These are phyloP conservation scores for Drusus annulatus DNA, from an alignment of 1,140 invertebrate genomes.

Conservation along the genomic window DNA sequence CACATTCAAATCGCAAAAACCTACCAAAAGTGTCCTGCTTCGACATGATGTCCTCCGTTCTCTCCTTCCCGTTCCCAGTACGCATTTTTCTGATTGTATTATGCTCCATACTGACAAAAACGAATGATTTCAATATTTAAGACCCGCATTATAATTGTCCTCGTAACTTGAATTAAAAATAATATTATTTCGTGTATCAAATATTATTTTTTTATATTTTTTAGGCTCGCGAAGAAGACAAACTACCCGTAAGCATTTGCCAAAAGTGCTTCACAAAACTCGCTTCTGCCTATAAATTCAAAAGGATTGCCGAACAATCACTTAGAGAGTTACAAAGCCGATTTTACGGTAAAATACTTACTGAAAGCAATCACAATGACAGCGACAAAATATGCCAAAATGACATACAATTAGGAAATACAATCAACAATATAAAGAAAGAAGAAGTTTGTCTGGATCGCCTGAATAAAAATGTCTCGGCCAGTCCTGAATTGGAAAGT, in stretches of 20 bases:
- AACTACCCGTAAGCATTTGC: neutral
- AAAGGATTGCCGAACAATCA: slow-evolving; percentile 25
- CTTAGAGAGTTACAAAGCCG: slow-evolving; percentile 9
- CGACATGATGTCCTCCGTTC: slow-evolving; percentile 3
- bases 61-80: neutral
- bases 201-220: neutral
- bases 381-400: too few species aligned
- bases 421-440: neutral
- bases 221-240: slow-evolving; percentile 3
- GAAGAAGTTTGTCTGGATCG: neutral
- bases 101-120: too few species aligned
- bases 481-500: neutral
- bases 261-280: slow-evolving; percentile 10
- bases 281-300: slow-evolving; percentile 20
- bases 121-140: too few species aligned
- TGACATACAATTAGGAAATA: neutral
- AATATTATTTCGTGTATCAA: neutral
- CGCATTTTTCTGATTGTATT: too few species aligned
- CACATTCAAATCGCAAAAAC: neutral
- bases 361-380: neutral
- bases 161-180: too few species aligned
- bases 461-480: neutral
- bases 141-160: too few species aligned
- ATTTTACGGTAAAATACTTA: neutral
- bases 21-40: slow-evolving; percentile 12